A percentile compares a stretch with the other conserved stretches of the same genome.
These are phyloP conservation scores for Podabrus alpinus DNA, from an alignment of 2,888 invertebrate genomes.

Conservation along the genomic window DNA sequence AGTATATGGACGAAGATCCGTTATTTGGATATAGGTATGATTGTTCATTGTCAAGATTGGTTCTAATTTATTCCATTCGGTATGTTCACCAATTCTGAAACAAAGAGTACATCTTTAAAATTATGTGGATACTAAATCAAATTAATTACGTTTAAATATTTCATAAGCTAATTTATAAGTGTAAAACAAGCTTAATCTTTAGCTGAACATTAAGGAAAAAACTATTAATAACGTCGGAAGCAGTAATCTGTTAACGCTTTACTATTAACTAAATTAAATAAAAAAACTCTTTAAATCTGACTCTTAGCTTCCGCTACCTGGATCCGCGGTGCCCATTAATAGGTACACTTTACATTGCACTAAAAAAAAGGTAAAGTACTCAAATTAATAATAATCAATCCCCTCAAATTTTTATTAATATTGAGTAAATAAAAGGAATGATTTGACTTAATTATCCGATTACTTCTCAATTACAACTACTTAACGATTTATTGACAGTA, in stretches of 20 bases:
- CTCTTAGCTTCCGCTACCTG: background rate
- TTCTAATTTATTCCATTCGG: constrained; percentile 67
- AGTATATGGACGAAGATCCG: constrained; percentile 71
- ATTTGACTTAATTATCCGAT: too few relatives aligned
- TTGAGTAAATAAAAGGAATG: too few relatives aligned
- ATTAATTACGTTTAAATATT: background rate
- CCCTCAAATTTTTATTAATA: background rate
- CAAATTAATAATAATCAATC: background rate
- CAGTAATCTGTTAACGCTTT: background rate
- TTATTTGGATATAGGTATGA: constrained; percentile 68
- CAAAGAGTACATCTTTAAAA: background rate
- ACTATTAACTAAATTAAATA: background rate
- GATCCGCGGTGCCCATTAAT: background rate
- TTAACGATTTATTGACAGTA: too few relatives aligned
- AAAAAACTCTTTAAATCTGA: background rate
- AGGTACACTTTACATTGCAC: background rate
- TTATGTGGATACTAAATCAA: background rate
- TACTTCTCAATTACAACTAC: too few relatives aligned
- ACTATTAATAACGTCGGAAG: too few relatives aligned
- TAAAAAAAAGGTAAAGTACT: background rate
- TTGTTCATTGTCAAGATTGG: constrained; percentile 67
- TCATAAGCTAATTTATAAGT: background rate
- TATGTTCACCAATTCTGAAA: constrained; percentile 71
- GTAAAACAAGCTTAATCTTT: background rate
- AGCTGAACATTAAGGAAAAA: too few relatives aligned